These are phyloP conservation scores for Liparis tanakae DNA, from an alignment of 2,797 vertebrate genomes.

Conservation along the genomic window DNA sequence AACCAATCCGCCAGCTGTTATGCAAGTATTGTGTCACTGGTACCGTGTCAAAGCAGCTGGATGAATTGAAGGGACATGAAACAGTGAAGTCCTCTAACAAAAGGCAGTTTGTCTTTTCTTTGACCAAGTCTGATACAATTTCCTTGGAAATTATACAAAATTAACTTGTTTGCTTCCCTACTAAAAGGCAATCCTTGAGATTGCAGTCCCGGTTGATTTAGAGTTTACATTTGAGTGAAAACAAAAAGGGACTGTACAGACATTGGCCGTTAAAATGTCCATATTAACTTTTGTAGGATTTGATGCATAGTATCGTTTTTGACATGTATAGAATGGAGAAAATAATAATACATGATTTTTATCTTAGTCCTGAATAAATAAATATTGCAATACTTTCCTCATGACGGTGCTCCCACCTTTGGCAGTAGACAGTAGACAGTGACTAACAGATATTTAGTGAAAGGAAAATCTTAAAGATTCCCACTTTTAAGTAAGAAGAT, in stretches of 20 bases:
- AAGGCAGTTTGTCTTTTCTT: not conserved
- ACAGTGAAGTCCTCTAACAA: not conserved
- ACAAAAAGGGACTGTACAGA: not conserved
- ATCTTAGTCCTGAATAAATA: too few relatives aligned
- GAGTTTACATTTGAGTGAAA: not conserved
- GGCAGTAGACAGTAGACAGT: not conserved
- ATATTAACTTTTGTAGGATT: not conserved
- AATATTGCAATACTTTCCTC: not conserved
- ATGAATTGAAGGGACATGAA: constrained; percentile 4
- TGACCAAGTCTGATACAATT: not conserved
- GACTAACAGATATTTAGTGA: not conserved
- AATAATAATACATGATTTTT: too few relatives aligned
- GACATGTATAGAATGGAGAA: not conserved
- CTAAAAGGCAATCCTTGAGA: not conserved
- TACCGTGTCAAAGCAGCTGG: constrained; percentile 2
- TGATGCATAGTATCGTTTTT: not conserved
- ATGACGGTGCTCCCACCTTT: not conserved
- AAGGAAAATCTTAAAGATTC: too few relatives aligned
- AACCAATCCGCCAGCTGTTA: not conserved
- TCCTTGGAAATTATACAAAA: not conserved
- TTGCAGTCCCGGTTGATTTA: not conserved
- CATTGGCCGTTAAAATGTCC: not conserved
- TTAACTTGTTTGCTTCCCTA: not conserved
- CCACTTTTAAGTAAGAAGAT: not conserved
- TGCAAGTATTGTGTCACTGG: constrained; percentile 8